Evolutionary conservation across 2,797 vertebrate genomes (phyloP).

Genomic region (Sparidentex hasta): DNA sequence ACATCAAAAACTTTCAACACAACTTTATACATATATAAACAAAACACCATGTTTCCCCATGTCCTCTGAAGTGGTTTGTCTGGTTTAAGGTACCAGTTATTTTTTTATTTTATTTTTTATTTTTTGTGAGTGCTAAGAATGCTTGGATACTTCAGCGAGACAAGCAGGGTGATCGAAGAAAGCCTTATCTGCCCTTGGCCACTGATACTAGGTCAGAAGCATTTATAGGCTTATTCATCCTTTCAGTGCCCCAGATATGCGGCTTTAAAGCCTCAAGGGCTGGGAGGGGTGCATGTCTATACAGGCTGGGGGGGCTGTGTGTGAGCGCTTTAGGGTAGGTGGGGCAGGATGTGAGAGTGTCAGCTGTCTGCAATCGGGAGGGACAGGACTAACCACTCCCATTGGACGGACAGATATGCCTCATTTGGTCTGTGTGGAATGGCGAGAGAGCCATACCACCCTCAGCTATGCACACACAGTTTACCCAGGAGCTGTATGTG

Average conservation of each 20-base stretch:
- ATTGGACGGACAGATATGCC: slow-evolving; percentile 64
- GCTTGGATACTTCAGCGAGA: slow-evolving; percentile 20
- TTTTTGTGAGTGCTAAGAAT: slow-evolving; percentile 24
- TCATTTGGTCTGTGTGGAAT: slow-evolving; percentile 73
- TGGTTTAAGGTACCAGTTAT: slow-evolving; percentile 17
- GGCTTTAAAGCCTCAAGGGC: slow-evolving; percentile 31
- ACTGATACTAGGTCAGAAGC: slow-evolving; percentile 22
- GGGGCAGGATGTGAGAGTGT: slow-evolving; percentile 70
- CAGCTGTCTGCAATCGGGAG: slow-evolving; percentile 68
- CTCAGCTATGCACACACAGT: slow-evolving; percentile 45
- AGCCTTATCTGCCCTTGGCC: slow-evolving; percentile 16
- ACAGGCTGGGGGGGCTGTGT: slow-evolving; percentile 29
- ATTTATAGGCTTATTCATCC: slow-evolving; percentile 34
- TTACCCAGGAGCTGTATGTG: slow-evolving; percentile 35
- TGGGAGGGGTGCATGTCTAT: slow-evolving; percentile 34
- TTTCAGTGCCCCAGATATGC: slow-evolving; percentile 40
- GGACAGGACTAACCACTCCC: slow-evolving; percentile 62
- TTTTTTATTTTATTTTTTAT: neutral
- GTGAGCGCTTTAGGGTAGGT: slow-evolving; percentile 41
- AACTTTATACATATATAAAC: neutral
- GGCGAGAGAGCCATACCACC: slow-evolving; percentile 48
- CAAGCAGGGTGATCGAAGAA: slow-evolving; percentile 28
- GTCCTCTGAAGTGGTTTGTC: slow-evolving; percentile 28
- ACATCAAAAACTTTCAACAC: neutral
- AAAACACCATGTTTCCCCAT: neutral